These are phyloP conservation scores for Saccostrea echinata DNA, from an alignment of 1,140 invertebrate species.

Conservation along the genomic window DNA sequence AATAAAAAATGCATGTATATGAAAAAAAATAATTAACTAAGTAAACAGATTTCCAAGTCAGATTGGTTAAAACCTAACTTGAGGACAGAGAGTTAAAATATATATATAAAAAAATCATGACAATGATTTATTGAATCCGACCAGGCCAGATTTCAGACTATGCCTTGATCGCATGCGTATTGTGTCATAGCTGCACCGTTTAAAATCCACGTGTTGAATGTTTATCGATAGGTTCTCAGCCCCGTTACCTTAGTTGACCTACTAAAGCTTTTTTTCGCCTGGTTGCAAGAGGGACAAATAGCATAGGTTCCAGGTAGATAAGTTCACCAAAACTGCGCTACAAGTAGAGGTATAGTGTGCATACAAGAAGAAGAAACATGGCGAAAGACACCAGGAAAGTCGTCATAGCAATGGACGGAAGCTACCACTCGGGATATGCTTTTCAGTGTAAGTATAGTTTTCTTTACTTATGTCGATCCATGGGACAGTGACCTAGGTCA, in stretches of 20 bases:
- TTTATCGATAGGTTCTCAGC: not conserved
- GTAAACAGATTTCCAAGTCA: too few species aligned
- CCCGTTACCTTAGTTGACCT: not conserved
- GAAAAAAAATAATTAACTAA: too few species aligned
- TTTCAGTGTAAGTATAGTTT: slow-evolving; percentile 57
- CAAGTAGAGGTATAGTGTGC: not conserved
- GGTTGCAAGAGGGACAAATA: not conserved
- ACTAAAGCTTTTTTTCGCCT: not conserved
- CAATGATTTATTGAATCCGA: too few species aligned
- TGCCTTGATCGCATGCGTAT: not conserved
- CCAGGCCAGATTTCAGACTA: too few species aligned
- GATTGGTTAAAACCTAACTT: too few species aligned
- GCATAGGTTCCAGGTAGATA: slow-evolving; percentile 13
- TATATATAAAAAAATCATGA: too few species aligned
- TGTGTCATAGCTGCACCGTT: not conserved
- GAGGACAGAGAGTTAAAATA: too few species aligned
- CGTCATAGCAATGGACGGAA: slow-evolving; percentile 58
- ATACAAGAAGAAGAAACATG: not conserved
- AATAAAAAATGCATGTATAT: too few species aligned
- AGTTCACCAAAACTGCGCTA: not conserved
- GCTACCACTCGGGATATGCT: slow-evolving; percentile 51
- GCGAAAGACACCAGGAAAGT: slow-evolving; percentile 45
- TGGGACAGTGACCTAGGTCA: too few species aligned
- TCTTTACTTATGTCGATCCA: not conserved
- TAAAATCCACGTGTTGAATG: slow-evolving; percentile 17